Conservation (phyloP, 2,888 invertebrate species). For the Achlya flavicornis region DNA sequence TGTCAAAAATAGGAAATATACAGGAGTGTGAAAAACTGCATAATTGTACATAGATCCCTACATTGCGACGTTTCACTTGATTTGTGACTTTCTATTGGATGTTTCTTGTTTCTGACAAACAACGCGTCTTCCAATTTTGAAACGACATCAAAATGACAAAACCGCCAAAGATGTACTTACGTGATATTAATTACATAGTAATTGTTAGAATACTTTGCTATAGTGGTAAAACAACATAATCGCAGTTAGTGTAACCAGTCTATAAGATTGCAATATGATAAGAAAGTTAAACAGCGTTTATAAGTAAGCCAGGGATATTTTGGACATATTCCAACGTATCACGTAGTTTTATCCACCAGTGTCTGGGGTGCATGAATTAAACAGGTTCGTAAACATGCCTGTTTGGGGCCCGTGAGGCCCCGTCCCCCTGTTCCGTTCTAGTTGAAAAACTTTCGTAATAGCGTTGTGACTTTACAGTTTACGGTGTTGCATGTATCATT, state of each 20-base stretch:
- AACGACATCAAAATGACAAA: too few relatives aligned
- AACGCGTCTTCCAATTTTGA: too few relatives aligned
- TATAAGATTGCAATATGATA: neutral
- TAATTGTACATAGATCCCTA: too few relatives aligned
- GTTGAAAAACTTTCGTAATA: constrained; percentile 30
- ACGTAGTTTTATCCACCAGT: constrained; percentile 37
- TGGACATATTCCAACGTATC: constrained; percentile 51
- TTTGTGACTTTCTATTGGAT: too few relatives aligned
- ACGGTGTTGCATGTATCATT: constrained; percentile 13
- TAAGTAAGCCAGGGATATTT: constrained; percentile 29
- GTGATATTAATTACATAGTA: too few relatives aligned
- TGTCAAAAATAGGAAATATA: too few relatives aligned
- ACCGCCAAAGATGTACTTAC: too few relatives aligned
- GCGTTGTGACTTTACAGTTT: constrained; percentile 16
- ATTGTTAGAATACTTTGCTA: too few relatives aligned
- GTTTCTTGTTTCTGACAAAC: too few relatives aligned
- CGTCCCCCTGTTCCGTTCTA: constrained; percentile 14
- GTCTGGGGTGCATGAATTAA: constrained; percentile 44
- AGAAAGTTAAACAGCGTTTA: constrained; percentile 13
- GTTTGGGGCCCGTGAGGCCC: constrained; percentile 4
- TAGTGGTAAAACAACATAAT: neutral
- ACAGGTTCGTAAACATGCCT: constrained; percentile 46
- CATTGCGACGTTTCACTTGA: too few relatives aligned
- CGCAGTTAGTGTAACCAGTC: neutral
- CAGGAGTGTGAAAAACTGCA: too few relatives aligned